Percentiles rank a stretch among this genome's conserved stretches.
phyloP scores from a whole-genome alignment of 2,113 vertebrate genomes.

The Rhadina sibilatrix region DNA sequence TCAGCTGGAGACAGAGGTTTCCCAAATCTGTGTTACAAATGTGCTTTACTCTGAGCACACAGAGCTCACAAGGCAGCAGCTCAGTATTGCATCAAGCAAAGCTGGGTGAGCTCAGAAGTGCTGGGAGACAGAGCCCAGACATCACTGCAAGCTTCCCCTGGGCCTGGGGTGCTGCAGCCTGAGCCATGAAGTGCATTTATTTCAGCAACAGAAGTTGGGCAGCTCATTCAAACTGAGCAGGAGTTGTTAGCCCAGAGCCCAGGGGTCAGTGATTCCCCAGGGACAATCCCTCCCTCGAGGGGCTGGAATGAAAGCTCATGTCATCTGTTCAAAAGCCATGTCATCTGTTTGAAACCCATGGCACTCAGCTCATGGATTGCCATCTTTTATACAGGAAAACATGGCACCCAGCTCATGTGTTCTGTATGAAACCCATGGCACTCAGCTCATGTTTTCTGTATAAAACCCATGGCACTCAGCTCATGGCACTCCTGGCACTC shows the following conservation, averaged over 20 bases:
- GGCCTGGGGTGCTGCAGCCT: neutral
- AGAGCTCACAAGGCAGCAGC: neutral
- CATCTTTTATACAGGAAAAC: no score
- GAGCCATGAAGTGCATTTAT: neutral
- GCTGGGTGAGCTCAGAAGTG: neutral
- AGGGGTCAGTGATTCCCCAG: neutral
- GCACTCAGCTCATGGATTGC: neutral
- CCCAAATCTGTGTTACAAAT: rapidly evolving
- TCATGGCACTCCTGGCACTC: no score
- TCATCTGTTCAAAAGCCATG: neutral
- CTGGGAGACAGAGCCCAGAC: neutral
- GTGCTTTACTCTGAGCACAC: neutral
- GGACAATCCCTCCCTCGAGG: neutral
- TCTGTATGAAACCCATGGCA: no score
- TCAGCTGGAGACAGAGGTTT: neutral
- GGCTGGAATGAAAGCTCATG: neutral
- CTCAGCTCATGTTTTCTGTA: no score
- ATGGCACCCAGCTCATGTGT: no score
- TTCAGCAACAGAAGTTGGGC: neutral
- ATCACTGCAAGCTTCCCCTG: neutral
- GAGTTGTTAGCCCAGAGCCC: neutral
- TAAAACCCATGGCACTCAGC: no score
- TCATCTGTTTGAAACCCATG: neutral
- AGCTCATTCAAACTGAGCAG: neutral
- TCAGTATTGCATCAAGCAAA: neutral